Evolutionary conservation across 2,888 invertebrate genomes (phyloP), one percentile per base, ranked within the genome.

Genomic region (Dasypolia templi): DNA sequence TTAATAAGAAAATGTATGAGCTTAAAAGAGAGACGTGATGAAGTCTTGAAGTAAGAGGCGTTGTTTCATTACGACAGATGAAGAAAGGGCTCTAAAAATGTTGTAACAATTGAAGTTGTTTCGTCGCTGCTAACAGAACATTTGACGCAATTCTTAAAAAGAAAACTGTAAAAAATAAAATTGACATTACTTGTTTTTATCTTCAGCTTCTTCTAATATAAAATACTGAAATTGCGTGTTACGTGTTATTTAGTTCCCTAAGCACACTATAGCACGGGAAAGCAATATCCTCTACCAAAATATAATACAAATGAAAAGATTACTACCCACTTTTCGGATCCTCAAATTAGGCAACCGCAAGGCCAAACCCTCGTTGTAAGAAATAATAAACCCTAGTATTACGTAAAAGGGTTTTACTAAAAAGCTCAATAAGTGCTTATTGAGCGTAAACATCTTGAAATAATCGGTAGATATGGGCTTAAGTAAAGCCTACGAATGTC

Each of bases 1-100:
- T 75, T 82, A 78, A 84, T 80, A 80, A 82, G 65, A 67, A 42
- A 79, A 83, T 86, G 81, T 86, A 81, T 72, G 70, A 53, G 32
- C 51, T 19, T 26, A 26, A n/a, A n/a, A 32, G 32, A n/a, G 39
- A 44, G 63, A 19, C 58, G 11, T 56, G 44, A 70, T 63, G 69
- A 70, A 66, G 72, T 66, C 58, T 49, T 72, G 62, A 78, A 39
- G 69, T 58, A 39, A 55, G 29, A 35, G 44, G 51, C 42, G 22
- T 58, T 70, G 32, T n/a, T 70, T 58, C 26, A 53, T 58, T 44
- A 53, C 17, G 46, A 42, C 7, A n/a, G 1, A 9, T 39, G n/a
- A 2, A 56, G 6, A 58, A 22, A 26, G 22, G 14, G 17, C 22
- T 63, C 62, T 5, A 7, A 35, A 80, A 76, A 72, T 35, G 22